Percentiles rank a stretch among this genome's conserved stretches.
These are phyloP conservation scores for Semnornis frantzii DNA, from an alignment of 2,113 vertebrate species.

Conservation along the genomic window DNA sequence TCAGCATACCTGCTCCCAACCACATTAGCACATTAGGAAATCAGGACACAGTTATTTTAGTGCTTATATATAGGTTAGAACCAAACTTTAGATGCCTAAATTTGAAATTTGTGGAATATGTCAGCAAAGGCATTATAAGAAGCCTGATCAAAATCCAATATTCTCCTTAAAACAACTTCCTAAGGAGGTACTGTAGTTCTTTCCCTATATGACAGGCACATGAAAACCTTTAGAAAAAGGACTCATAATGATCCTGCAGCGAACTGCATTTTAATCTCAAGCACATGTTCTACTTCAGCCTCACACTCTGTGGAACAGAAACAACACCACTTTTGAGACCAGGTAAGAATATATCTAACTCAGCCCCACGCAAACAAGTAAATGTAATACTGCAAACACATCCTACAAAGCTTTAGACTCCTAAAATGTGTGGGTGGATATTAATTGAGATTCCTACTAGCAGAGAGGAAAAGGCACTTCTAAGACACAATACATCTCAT, in stretches of 20 bases:
- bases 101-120: background rate
- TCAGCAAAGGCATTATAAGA: background rate
- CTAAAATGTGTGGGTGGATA: background rate
- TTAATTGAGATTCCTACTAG: background rate
- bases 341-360: background rate
- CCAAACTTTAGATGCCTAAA: background rate
- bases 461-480: background rate
- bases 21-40: background rate
- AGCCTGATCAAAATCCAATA: background rate
- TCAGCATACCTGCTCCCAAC: background rate
- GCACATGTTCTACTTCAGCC: background rate
- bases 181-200: background rate
- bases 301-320: background rate
- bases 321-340: background rate
- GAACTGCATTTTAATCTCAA: background rate
- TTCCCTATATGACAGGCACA: background rate
- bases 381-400: background rate
- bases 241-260: background rate
- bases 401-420: background rate
- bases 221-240: background rate
- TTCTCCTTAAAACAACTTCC: background rate
- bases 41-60: background rate
- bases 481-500: background rate
- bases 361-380: background rate
- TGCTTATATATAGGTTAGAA: constrained; percentile 4